Evolutionary conservation across 2,113 vertebrate genomes (phyloP).

Genomic region (Tyto alba): DNA sequence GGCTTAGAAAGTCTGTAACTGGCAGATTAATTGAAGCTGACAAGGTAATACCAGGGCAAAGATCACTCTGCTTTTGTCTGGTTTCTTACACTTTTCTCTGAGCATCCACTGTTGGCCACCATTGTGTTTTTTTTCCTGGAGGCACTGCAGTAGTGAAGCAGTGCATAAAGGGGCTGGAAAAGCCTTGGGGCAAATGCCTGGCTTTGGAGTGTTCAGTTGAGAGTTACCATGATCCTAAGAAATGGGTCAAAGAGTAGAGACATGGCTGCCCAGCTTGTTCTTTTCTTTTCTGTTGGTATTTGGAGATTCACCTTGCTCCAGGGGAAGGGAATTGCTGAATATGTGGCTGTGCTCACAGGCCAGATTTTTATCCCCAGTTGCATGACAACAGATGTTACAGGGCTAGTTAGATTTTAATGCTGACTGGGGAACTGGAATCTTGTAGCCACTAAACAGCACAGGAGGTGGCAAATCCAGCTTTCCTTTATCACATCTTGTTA

Average conservation of each 20-base stretch:
- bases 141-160: background rate
- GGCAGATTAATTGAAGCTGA: background rate
- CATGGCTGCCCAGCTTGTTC: background rate
- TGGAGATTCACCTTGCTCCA: background rate
- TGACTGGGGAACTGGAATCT: background rate
- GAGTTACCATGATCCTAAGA: background rate
- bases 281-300: background rate
- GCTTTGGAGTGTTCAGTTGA: background rate
- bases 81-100: background rate
- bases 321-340: background rate
- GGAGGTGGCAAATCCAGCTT: background rate
- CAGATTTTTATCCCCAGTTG: background rate
- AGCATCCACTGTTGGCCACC: background rate
- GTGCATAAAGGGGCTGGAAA: background rate
- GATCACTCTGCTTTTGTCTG: background rate
- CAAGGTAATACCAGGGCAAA: background rate
- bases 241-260: background rate
- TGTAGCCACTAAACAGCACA: background rate
- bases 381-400: background rate
- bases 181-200: background rate
- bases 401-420: background rate
- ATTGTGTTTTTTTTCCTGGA: background rate
- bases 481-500: background rate
- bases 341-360: background rate
- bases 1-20: background rate